These are phyloP conservation scores for Teleiodes luculella DNA, from an alignment of 2,888 invertebrate species.

Conservation along the genomic window DNA sequence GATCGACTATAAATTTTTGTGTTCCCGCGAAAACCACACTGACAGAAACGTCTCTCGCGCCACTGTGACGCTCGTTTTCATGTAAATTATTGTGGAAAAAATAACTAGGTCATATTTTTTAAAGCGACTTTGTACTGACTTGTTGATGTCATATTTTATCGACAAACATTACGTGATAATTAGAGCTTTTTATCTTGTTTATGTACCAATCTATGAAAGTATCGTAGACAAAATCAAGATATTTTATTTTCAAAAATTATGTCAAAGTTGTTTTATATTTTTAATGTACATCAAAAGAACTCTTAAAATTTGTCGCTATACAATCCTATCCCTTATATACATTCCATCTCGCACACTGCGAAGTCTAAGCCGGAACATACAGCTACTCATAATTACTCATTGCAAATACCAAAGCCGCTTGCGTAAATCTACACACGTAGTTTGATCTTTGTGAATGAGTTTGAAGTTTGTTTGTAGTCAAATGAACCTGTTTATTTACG, in stretches of 20 bases:
- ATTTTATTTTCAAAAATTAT: too few species aligned
- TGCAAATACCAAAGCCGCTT: slow-evolving; percentile 1
- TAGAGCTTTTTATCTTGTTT: neutral
- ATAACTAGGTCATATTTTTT: slow-evolving; percentile 9
- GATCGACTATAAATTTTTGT: slow-evolving; percentile 78
- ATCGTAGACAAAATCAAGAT: too few species aligned
- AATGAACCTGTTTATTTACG: slow-evolving; percentile 13
- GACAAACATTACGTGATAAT: too few species aligned
- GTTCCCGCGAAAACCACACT: slow-evolving; percentile 59
- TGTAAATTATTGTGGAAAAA: slow-evolving; percentile 15
- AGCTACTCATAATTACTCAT: slow-evolving; percentile 12
- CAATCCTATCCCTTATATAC: too few species aligned
- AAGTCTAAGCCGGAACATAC: neutral
- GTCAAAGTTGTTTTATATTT: too few species aligned
- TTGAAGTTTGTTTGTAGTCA: slow-evolving; percentile 16
- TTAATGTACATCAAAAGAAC: too few species aligned
- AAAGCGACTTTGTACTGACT: neutral
- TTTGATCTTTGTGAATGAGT: slow-evolving; percentile 22
- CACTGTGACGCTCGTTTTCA: slow-evolving; percentile 24
- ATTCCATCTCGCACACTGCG: neutral
- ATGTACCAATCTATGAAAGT: neutral
- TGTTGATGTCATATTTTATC: neutral
- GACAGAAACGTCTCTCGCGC: slow-evolving; percentile 47
- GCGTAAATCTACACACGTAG: slow-evolving; percentile 13
- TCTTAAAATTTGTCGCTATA: neutral